Base-by-base conservation (phyloP, 1,140 invertebrate species). In the Diploscapter pachys region DNA sequence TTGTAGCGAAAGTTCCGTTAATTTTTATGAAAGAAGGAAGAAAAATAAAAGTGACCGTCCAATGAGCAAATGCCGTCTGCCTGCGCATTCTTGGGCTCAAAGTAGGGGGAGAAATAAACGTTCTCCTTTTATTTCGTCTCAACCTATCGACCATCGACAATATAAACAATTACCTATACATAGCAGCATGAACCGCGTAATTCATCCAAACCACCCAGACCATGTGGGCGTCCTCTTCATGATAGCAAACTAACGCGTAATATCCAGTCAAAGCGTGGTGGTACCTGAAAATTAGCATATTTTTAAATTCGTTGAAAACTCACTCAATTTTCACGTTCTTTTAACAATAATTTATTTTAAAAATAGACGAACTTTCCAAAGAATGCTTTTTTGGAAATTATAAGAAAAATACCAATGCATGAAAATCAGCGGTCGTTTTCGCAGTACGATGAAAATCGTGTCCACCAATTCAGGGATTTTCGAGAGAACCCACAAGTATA, bases 371-470 rank as follows among this genome's bases (percentile, higher is more conserved):
- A 96, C 94, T 94, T 97, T 64, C 64, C 53, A 31, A 68, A 59
- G 51, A 11, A 11, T 64, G 57, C 2, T 6, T 9, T 64, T 59
- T 69, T 59, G 3, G 92, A 92, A 87, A 31, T 31, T 31, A 31
- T 31, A 31, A 31, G 31, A 31, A 79, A 89, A 89, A 80, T 89
- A 90, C 94, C 94, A 96, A 87, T 98, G 95, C 3, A 98, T 90
- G 87, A 98, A 98, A 81, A 98, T 98, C n/a, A 99, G 89, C 1
- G 93, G 93, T 86, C 97, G 94, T 87, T 98, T 98, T 54, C 95
- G 90, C 53, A 98, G 88, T 31, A 98, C 93, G 69, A 82, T 82
- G 78, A 79, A 79, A 50, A 78, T 73, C 0, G 78, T 79, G 63
- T 79, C 78, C 49, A 79, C 62, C 52, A 79, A 72, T 75, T 84